Base-by-base conservation (phyloP, 2,113 vertebrate genomes). In the Varanus salvator region DNA sequence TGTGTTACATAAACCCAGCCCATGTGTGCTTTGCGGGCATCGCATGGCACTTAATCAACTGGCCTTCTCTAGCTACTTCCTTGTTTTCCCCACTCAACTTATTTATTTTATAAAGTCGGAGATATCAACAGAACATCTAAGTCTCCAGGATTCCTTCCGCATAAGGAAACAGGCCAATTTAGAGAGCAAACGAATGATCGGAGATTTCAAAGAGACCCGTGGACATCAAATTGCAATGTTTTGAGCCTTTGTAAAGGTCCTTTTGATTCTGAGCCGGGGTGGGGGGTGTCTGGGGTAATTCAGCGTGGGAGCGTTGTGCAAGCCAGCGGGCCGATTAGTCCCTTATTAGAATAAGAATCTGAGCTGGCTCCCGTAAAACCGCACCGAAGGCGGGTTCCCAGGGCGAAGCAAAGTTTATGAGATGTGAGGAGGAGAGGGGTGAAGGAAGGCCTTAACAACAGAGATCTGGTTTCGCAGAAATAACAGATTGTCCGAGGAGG, bases 381-480 rank as follows among this genome's bases (percentile, higher is more conserved):
- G 44, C 68, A 60, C 50, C 27, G 54, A 75, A 76, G 81, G 29
- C 6, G 12, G 69, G 19, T 29, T 76, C 57, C 80, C 69, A n/a
- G 80, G 80, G 64, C 27, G 74, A 93, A n/a, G n/a, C 74, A 57
- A 92, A 85, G 87, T 91, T 96, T 91, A 57, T 66, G 93, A 93
- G 91, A 89, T 86, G 92, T 80, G 90, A 94, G 89, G 84, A 94
- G 88, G 77, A 89, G 94, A 91, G 83, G 66, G 66, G 48, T 15
- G 48, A 57, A 54, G 81, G 44, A 29, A 83, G 91, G 92, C 94
- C 94, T 81, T 94, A 95, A 93, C 1, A 92, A 54, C 0, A 1
- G 1, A 86, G 95, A 93, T 96, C 94, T 90, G 76, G 91, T 96
- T 96, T 96, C 95, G 52, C 21, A 64, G 91, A 93, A 93, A 94